Base-by-base conservation (phyloP, 2,888 invertebrate genomes). In the Drosophila longiperda region DNA sequence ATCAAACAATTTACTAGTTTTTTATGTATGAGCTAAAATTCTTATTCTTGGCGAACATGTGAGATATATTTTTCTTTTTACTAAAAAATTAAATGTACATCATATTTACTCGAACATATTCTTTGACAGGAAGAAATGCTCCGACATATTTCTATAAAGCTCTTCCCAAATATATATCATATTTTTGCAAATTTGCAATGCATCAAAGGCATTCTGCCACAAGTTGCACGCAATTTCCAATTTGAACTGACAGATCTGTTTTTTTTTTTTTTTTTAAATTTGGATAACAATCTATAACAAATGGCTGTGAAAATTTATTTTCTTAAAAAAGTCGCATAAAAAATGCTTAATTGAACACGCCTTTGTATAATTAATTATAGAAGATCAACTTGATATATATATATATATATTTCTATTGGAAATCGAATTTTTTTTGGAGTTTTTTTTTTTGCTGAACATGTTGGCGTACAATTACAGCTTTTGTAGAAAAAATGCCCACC, bases 391-490 rank as follows among this genome's bases (percentile, higher is more conserved):
- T 12, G 6, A 38, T 0, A 17, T 38, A 17, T 38, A 17, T 38
- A 29, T 29, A 29, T 29, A 29, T 0, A 29, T 29, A 29, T 42
- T 42, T 20, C 42, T 42, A 12, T 12, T 6, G 42, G 12, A 20
- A 42, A 42, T 42, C 12, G 20, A 42, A 7, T 20, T 42, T 12
- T 12, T n/a, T 8, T 42, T 42, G 20, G 11, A 26, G 8, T 62
- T 45, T 32, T 26, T 54, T 54, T 61, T 65, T 57, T 33, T n/a
- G 29, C 42, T 26, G 58, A 60, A 55, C 73, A 86, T 64, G 70
- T 66, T 34, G 82, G 73, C 85, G 85, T 85, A 81, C 84, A 79
- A 87, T 84, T 89, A 71, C 69, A 57, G 64, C 75, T 60, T 58
- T 50, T 36, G 34, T 20, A 66, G 60, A 72, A 59, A 20, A n/a